Base-by-base conservation (phyloP, 2,797 vertebrate genomes). In the Buphagus erythrorhynchus region DNA sequence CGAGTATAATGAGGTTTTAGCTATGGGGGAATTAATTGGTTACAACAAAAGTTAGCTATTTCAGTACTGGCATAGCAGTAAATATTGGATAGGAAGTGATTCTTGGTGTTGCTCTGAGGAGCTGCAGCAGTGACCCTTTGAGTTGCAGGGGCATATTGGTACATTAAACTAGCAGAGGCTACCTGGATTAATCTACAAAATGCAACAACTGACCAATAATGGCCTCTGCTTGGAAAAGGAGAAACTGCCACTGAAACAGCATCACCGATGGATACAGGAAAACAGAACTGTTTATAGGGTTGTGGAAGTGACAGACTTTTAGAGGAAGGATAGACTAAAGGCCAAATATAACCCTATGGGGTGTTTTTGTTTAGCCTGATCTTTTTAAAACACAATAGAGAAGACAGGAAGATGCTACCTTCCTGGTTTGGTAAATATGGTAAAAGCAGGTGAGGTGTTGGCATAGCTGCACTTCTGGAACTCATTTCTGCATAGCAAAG, bases 101-200 rank as follows among this genome's bases (percentile, higher is more conserved):
- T 36, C 33, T 58, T 61, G 25, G 20, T 69, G 31, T 14, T 84
- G 40, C 33, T 69, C 33, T 61, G 21, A 24, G 40, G 25, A 81
- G 43, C 33, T 48, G 25, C 36, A 75, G 4, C 2, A 2, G 4
- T 24, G 4, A 40, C 6, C 0, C 20, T 54, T 33, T 4, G 4
- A 43, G 7, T 28, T 78, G 26, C 24, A 74, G 52, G 7, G 10
- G 2, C 19, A 16, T 33, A 18, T 46, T 35, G 26, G 7, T n/a
- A 3, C 35, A 22, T 33, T 45, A 10, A 80, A 68, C 4, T 9
- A 61, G 29, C 59, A 43, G 52, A 11, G 16, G 7, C 18, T 5
- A 12, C 16, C 11, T 28, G 38, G 25, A 79, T 40, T 59, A 9
- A 45, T 66, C 18, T 63, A 10, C 61, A 83, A 28, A 58, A n/a